Evolutionary conservation across 2,113 vertebrate genomes (phyloP).

Genomic region (Oceanites oceanicus): DNA sequence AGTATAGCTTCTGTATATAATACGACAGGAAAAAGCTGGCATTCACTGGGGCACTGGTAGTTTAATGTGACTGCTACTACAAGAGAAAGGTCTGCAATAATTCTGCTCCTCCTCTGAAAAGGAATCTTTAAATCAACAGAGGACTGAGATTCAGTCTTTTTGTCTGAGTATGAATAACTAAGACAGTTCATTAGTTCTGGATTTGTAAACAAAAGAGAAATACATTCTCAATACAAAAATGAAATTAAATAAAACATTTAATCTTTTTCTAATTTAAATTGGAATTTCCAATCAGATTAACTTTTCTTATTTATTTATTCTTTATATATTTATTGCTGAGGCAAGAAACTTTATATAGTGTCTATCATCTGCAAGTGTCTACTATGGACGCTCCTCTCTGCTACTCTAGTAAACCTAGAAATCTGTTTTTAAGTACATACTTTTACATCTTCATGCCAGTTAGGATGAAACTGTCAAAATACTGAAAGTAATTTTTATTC

Average conservation of each 20-base stretch:
- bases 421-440: background rate
- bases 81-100: background rate
- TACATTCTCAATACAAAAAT: background rate
- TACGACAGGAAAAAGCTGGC: background rate
- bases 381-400: background rate
- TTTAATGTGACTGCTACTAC: background rate
- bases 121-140: background rate
- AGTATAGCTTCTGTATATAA: background rate
- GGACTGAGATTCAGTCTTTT: background rate
- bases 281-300: background rate
- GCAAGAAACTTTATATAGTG: background rate
- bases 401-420: background rate
- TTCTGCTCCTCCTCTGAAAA: background rate
- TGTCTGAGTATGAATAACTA: background rate
- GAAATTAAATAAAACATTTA: background rate
- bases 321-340: too few species aligned
- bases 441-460: background rate
- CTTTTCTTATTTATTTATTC: too few species aligned
- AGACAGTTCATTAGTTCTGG: background rate
- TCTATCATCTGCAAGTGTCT: background rate
- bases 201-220: background rate
- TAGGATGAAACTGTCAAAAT: background rate
- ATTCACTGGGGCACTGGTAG: background rate
- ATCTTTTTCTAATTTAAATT: background rate
- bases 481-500: background rate